Conservation (phyloP, 1,140 invertebrate species). For the Chymomyza costata region DNA sequence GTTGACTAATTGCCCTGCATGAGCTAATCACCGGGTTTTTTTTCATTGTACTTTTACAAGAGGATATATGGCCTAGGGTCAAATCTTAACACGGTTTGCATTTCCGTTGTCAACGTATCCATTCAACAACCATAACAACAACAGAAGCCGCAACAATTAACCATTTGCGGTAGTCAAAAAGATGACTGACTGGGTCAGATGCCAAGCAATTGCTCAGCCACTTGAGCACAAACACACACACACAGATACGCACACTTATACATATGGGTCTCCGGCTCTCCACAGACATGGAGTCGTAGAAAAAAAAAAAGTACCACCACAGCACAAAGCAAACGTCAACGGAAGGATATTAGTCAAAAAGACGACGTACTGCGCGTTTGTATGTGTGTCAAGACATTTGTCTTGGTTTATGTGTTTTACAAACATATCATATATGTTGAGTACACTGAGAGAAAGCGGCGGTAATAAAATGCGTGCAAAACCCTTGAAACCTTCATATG, state of each 20-base stretch:
- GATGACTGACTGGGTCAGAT: neutral
- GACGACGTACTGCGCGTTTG: no score
- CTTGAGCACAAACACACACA: constrained; percentile 33
- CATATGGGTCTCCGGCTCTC: no score
- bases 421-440: no score
- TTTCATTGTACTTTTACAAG: constrained; percentile 24
- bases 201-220: constrained; percentile 5
- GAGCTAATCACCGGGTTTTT: constrained; percentile 45
- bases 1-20: constrained; percentile 27
- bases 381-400: constrained; percentile 28
- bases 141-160: constrained; percentile 46
- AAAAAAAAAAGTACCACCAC: no score
- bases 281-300: no score
- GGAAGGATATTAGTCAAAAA: no score
- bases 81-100: constrained; percentile 69
- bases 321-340: no score
- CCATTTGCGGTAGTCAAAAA: constrained; percentile 39
- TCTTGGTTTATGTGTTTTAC: no score
- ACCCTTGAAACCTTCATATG: no score
- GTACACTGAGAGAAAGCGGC: no score
- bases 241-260: no score
- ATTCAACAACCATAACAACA: neutral
- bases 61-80: constrained; percentile 37
- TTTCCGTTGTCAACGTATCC: constrained; percentile 23
- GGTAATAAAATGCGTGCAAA: no score